Evolutionary conservation across 1,140 invertebrate species (phyloP), one percentile per base, ranked within the genome.

Genomic region (Aphaenogaster rudis): DNA sequence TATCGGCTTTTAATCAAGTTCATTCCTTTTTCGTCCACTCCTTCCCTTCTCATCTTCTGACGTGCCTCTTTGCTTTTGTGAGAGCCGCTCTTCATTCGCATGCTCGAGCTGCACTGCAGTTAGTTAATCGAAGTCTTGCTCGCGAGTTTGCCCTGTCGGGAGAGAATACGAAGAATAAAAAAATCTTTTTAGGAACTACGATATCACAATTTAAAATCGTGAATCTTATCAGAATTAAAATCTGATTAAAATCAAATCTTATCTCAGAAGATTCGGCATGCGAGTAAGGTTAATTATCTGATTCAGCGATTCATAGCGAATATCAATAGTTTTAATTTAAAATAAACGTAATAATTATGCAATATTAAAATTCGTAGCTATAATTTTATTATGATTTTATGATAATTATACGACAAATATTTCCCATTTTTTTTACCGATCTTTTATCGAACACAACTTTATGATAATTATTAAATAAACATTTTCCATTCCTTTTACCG

Each of bases 1-100:
- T 89, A 89, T 89, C 89, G 81, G 82, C 84, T 85, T 88, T 90
- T 91, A 91, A 85, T 84, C 90, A 88, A 88, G 78, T 89, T 88
- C 57, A 63, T 74, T 78, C 57, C 50, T 84, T 84, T 84, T 84
- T 84, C 57, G 80, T 84, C 54, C 42, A 84, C 33, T 84, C 57
- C 72, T 76, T 86, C 57, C 74, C 80, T 69, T 64, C 72, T 88
- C 77, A 87, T 71, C 63, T 84, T 77, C 71, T 76, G 66, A 80
- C 63, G 74, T 87, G 66, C 80, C 69, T 84, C 80, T 84, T 84
- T 61, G 80, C 80, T 61, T 76, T 69, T 61, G 80, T 61, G 80
- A 48, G 5, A 61, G 28, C 42, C 52, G 67, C 69, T 84, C 80
- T 84, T 84, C 54, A 76, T 84, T 84, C 69, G 80, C 54, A 84